Percentiles rank a stretch among this genome's conserved stretches.
Evolutionary conservation across 2,113 vertebrate species (phyloP).

Genomic region (Leuciscus idus): DNA sequence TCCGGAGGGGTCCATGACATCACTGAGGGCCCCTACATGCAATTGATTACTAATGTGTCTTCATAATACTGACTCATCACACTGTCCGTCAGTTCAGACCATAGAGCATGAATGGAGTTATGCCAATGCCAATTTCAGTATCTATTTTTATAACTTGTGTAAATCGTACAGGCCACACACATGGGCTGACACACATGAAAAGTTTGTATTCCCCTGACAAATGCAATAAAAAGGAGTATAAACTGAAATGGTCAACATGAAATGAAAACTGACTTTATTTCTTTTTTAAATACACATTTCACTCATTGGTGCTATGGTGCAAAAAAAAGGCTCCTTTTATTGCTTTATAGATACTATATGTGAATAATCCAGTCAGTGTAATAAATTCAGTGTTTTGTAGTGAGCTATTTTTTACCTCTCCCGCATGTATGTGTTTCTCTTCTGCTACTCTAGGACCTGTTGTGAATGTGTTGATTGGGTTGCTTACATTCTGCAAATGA

Average conservation of each 20-base stretch:
- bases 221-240: neutral
- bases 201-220: neutral
- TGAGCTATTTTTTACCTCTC: slow-evolving; percentile 18
- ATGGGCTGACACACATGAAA: neutral
- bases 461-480: slow-evolving; percentile 56
- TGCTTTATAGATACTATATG: no score
- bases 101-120: slow-evolving; percentile 31
- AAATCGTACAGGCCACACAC: neutral
- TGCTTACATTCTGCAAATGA: slow-evolving; percentile 44
- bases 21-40: slow-evolving; percentile 26
- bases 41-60: neutral
- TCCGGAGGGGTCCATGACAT: slow-evolving; percentile 70
- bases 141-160: slow-evolving; percentile 36
- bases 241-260: neutral
- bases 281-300: neutral
- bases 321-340: neutral
- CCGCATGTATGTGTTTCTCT: neutral
- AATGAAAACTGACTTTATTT: neutral
- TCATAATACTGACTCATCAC: slow-evolving; percentile 34
- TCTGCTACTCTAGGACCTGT: neutral
- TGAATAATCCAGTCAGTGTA: slow-evolving; percentile 6
- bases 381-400: slow-evolving; percentile 32
- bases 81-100: slow-evolving; percentile 48
- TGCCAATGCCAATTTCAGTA: slow-evolving; percentile 44
- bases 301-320: neutral